A percentile compares a stretch with the other conserved stretches of the same genome.
Conservation (phyloP, 2,888 invertebrate genomes). For the Cryptophagus acutangulus region DNA sequence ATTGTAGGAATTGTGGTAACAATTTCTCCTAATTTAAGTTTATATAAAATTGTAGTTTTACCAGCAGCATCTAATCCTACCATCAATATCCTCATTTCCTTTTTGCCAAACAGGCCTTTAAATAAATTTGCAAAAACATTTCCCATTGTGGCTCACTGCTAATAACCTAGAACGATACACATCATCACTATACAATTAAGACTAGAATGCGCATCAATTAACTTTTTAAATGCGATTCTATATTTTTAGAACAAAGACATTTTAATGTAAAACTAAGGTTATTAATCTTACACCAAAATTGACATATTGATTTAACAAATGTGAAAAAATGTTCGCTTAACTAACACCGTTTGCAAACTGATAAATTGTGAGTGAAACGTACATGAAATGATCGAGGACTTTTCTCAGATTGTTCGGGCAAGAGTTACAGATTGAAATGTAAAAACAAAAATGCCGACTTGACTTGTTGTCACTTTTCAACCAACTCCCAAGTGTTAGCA, state of each 20-base stretch:
- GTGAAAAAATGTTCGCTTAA: neutral
- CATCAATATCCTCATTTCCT: conserved; percentile 99
- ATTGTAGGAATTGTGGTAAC: conserved; percentile 99
- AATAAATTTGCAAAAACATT: conserved; percentile 96
- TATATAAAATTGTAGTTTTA: conserved; percentile 99
- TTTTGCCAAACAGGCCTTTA: conserved; percentile 99
- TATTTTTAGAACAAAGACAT: conserved; percentile 42
- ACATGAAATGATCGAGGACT: no score
- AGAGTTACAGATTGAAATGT: no score
- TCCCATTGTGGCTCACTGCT: conserved; percentile 76
- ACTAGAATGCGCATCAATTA: conserved; percentile 10
- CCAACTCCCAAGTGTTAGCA: conserved; percentile 52
- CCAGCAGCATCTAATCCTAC: conserved; percentile 99
- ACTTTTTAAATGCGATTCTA: conserved; percentile 4
- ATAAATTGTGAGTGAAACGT: no score
- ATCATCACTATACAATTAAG: conserved; percentile 12
- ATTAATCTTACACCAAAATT: conserved; percentile 40
- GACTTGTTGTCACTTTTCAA: conserved; percentile 53
- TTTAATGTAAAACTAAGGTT: conserved; percentile 35
- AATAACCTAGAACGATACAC: conserved; percentile 35
- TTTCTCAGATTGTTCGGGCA: no score
- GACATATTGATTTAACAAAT: conserved; percentile 43
- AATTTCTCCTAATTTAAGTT: conserved; percentile 99
- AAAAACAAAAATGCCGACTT: conserved; percentile 51
- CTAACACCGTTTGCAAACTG: no score